Percentiles rank a stretch among this genome's conserved stretches.
These are phyloP conservation scores for Rhaphigaster nebulosa DNA, from an alignment of 2,888 invertebrate genomes.

Conservation along the genomic window DNA sequence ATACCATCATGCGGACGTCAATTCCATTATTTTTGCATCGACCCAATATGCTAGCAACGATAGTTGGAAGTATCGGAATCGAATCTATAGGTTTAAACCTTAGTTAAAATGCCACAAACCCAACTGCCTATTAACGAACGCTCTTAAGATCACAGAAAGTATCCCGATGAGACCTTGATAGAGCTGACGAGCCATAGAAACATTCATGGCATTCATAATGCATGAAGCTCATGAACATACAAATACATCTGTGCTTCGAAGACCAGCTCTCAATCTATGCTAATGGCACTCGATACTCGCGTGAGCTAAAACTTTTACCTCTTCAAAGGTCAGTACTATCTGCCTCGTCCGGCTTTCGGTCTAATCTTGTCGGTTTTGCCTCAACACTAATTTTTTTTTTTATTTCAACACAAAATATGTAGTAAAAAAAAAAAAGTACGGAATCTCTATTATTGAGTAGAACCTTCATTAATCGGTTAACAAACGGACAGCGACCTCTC, in stretches of 20 bases:
- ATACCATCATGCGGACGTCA: too few species aligned
- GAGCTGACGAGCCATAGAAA: background rate
- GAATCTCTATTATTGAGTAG: background rate
- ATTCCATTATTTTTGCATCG: too few species aligned
- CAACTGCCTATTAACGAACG: background rate
- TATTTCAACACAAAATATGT: too few species aligned
- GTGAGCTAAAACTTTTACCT: background rate
- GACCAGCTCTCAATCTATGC: background rate
- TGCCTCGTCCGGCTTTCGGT: background rate
- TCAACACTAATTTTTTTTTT: background rate
- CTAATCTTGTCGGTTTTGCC: background rate
- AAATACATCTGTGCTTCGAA: background rate
- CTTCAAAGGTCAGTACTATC: background rate
- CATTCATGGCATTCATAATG: constrained; percentile 18
- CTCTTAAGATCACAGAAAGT: background rate
- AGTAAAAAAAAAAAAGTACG: background rate
- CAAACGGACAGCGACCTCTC: background rate
- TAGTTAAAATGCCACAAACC: background rate
- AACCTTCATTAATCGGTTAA: background rate
- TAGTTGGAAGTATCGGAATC: too few species aligned
- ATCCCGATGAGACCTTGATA: background rate
- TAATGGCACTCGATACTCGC: background rate
- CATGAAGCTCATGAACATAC: constrained; percentile 10
- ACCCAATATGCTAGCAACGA: too few species aligned
- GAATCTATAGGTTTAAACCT: too few species aligned